phyloP scores from a whole-genome alignment of 2,113 vertebrate genomes.

The Rhegmatorhina hoffmannsi region DNA sequence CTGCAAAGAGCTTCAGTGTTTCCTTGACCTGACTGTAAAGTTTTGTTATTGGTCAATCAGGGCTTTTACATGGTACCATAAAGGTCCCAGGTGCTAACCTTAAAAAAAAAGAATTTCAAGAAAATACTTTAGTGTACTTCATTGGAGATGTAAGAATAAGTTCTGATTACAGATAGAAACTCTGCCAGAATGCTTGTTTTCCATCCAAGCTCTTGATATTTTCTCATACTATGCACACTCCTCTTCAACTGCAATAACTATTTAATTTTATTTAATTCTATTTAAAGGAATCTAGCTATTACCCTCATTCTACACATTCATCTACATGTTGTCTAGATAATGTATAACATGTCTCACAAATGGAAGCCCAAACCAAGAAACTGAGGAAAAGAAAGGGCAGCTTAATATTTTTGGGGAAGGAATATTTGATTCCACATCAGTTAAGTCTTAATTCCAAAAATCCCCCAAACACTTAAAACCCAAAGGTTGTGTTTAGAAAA shows the following conservation, averaged over 20 bases:
- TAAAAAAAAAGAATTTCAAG: background rate
- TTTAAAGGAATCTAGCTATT: background rate
- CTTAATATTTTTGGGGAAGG: background rate
- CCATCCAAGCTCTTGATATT: background rate
- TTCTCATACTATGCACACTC: background rate
- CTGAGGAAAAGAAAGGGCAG: background rate
- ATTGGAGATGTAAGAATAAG: background rate
- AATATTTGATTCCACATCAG: background rate
- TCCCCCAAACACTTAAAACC: background rate
- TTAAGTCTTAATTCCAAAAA: background rate
- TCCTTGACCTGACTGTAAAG: accelerated
- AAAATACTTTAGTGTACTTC: background rate
- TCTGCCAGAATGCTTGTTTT: accelerated
- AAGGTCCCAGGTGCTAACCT: background rate
- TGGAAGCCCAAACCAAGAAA: background rate
- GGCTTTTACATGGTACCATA: accelerated
- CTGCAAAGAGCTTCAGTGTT: background rate
- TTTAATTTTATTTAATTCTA: background rate
- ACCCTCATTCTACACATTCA: background rate
- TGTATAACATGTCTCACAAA: background rate
- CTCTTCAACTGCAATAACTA: background rate
- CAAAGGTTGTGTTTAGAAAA: background rate
- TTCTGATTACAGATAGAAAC: background rate
- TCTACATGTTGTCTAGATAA: background rate
- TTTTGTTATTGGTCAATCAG: background rate